Base-by-base conservation (phyloP, 2,113 vertebrate genomes). In the Camelus bactrianus region DNA sequence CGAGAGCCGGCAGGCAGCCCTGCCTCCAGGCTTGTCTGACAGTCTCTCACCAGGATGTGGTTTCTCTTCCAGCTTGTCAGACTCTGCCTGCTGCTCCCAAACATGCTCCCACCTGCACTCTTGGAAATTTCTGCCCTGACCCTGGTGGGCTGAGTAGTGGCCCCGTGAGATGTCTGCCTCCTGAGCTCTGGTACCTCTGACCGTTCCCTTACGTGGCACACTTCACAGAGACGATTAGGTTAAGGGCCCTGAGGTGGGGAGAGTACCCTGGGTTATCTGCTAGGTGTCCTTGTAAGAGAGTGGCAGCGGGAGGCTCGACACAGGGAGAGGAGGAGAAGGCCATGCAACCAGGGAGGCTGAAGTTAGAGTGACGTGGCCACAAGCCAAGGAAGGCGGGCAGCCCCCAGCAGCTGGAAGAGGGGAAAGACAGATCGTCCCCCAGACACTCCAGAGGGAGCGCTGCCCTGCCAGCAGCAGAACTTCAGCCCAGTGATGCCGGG, bases 1-100 rank as follows among this genome's bases (percentile, higher is more conserved):
- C 35, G 10, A 16, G 56, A 35, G 4, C 28, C 46, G 56, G 11
- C 28, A 22, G 26, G 54, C n/a, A 14, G 13, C 3, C 12, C 20
- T 30, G 4, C 26, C 16, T 73, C n/a, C 1, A 20, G 14, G 8
- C 5, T 20, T 10, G 35, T n/a, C 9, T 35, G 10, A 8, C 8
- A 12, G 26, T 1, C 4, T 48, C 7, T 35, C 19, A 13, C 22
- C 4, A 0, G 16, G 60, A 3, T 17, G 28, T 3, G 38, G 20
- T 19, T 15, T 76, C 77, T 38, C 1, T 12, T 16, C 24, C 30
- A 17, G 20, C 14, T 28, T 32, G 5, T 50, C 0, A 15, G 35
- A 20, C 15, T 16, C 62, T 65, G 15, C 20, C 46, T 1, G 2
- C 14, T 46, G 19, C 64, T 64, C 13, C 48, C n/a, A 3, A 17